A percentile compares a stretch with the other conserved stretches of the same genome.
phyloP scores from a whole-genome alignment of 2,888 invertebrate genomes.

The Danaus chrysippus region DNA sequence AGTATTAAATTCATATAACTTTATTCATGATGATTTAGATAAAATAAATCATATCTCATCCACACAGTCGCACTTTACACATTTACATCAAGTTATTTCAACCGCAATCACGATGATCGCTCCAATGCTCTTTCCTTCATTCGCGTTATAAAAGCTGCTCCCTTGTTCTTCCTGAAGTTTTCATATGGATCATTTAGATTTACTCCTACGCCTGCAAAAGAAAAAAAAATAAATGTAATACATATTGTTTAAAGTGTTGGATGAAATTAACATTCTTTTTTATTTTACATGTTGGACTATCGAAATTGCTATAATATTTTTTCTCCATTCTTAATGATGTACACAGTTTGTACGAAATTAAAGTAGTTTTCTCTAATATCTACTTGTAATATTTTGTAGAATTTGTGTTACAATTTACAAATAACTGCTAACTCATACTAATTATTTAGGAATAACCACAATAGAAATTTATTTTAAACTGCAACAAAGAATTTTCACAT shows the following conservation, averaged over 20 bases:
- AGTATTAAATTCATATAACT: constrained; percentile 60
- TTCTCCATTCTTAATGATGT: no score
- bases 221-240: constrained; percentile 1
- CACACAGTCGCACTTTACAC: constrained; percentile 68
- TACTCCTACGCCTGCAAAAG: constrained; percentile 89
- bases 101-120: constrained; percentile 68
- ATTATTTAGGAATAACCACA: no score
- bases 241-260: background rate
- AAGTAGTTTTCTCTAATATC: no score
- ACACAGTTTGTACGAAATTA: no score
- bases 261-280: background rate
- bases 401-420: no score
- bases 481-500: no score
- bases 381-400: no score
- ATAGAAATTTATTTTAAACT: no score
- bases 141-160: constrained; percentile 94
- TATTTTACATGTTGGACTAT: no score
- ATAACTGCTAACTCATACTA: no score
- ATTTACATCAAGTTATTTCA: constrained; percentile 56
- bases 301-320: no score
- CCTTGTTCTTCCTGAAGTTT: constrained; percentile 97
- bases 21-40: constrained; percentile 71
- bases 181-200: constrained; percentile 97
- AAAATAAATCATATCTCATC: constrained; percentile 71
- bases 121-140: constrained; percentile 95